A percentile compares a stretch with the other conserved stretches of the same genome.
Evolutionary conservation across 2,797 vertebrate genomes (phyloP).

Genomic region (Arvicola amphibius): DNA sequence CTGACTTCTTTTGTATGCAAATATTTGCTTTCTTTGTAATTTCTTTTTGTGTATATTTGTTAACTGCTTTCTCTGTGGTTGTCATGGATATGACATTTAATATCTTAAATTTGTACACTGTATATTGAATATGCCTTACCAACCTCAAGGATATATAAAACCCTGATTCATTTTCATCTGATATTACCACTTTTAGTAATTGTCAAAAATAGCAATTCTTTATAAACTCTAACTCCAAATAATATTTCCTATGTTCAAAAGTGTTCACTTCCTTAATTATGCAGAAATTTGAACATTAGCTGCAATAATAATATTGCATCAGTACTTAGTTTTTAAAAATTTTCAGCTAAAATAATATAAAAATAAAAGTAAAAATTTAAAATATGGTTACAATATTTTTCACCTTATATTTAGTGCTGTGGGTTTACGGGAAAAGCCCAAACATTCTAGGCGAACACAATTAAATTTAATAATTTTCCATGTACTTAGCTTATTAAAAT

Average conservation of each 20-base stretch:
- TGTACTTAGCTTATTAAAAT: neutral
- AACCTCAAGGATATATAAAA: neutral
- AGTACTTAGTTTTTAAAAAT: neutral
- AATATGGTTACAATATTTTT: neutral
- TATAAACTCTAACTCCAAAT: neutral
- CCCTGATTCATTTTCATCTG: neutral
- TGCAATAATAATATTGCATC: neutral
- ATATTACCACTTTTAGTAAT: neutral
- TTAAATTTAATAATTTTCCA: neutral
- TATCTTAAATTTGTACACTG: neutral
- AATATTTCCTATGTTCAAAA: neutral
- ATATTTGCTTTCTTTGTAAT: neutral
- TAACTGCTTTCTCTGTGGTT: neutral
- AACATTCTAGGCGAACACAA: neutral
- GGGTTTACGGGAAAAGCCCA: neutral
- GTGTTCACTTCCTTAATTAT: neutral
- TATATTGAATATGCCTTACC: neutral
- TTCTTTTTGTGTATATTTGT: neutral
- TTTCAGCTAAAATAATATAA: neutral
- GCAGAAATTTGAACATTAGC: neutral
- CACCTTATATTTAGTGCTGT: too few species aligned
- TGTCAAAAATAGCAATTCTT: neutral
- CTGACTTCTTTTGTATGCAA: neutral
- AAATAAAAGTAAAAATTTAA: neutral
- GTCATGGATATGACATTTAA: neutral